Evolutionary conservation across 2,888 invertebrate species (phyloP), one percentile per base, ranked within the genome.

Genomic region (Thecophora atra): DNA sequence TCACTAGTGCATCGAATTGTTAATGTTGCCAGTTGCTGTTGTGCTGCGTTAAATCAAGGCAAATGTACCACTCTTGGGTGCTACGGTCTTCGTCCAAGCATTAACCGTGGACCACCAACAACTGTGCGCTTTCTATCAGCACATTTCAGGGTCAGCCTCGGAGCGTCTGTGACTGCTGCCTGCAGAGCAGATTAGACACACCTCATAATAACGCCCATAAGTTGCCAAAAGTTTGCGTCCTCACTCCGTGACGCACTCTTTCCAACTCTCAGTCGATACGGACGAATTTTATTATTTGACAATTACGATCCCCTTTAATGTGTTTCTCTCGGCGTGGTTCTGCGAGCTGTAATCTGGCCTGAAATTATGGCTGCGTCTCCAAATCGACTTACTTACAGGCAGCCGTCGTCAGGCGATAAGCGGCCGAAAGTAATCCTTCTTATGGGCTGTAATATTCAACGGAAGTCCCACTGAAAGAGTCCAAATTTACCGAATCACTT

Each of bases 1-100:
- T 73, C 70, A 65, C 71, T 42, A 28, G 37, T 37, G 63, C 51
- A 30, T 58, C 56, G 56, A 68, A 68, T 69, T 28, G 58, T 58
- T 56, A 21, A 21, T 24, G 26, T 47, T 26, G 21, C 28, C 51
- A 62, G 30, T 30, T 52, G 56, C 26, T 21, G 17, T 21, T 37
- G 28, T 21, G 47, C 17, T 51, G 52, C 47, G 63, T 63, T 62
- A 70, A 63, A 62, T 62, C 52, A 62, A 62, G 30, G 37, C 47
- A 70, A 63, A 70, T 47, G 47, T 47, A 17, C n/a, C 47, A n/a
- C 47, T 47, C 47, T 47, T 15, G 47, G 47, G 47, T 47, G 13
- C 13, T 44, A 7, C 47, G 47, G 6, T n/a, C n/a, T 13, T 47
- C n/a, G 11, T 47, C 47, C 17, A 47, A 17, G n/a, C 17, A 5